Evolutionary conservation across 2,113 vertebrate genomes (phyloP).

Genomic region (Rhinopomastus cyanomelas): DNA sequence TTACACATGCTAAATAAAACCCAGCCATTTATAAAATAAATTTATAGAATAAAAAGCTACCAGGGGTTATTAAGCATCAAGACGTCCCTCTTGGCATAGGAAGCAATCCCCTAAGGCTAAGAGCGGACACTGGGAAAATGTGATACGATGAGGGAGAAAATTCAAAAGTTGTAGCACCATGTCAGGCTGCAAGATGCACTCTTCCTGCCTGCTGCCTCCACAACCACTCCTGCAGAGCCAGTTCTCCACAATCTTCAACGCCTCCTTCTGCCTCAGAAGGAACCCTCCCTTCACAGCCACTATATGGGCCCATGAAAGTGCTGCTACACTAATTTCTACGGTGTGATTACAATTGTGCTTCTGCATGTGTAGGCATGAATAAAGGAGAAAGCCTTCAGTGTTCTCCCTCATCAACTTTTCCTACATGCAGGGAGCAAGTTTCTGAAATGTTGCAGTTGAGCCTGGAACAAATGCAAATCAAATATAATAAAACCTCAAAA

Average conservation of each 20-base stretch:
- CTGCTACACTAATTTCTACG: not conserved
- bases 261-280: not conserved
- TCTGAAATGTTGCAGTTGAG: rapidly evolving
- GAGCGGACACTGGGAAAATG: not conserved
- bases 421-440: not conserved
- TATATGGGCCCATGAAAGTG: not conserved
- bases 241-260: rapidly evolving
- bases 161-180: rapidly evolving
- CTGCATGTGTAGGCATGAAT: not conserved
- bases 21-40: not conserved
- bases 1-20: not conserved
- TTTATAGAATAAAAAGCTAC: not conserved
- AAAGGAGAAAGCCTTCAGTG: not conserved
- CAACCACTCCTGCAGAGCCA: not conserved
- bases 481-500: not conserved
- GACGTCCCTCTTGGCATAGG: not conserved
- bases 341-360: not conserved
- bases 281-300: not conserved
- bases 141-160: not conserved
- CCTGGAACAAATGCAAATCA: not conserved
- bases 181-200: not conserved
- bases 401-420: not conserved
- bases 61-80: not conserved
- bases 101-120: not conserved
- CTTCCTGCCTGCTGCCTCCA: not conserved